Conservation (phyloP, 1,140 invertebrate genomes). For the Zaprionus kolodkinae region DNA sequence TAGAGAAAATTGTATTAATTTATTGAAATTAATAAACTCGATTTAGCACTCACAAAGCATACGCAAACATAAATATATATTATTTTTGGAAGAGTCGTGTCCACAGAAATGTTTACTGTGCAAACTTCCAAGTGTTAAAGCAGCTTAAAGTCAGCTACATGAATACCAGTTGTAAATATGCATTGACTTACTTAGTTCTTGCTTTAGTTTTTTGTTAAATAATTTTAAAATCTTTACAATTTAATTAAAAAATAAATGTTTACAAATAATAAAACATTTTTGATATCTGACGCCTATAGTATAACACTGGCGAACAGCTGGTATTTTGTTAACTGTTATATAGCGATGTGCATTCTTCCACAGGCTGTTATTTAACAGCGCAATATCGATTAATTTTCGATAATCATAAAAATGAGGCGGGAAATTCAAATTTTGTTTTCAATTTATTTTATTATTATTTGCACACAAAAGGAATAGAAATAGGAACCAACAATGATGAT, state of each 20-base stretch:
- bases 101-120: neutral
- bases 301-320: neutral
- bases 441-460: constrained; percentile 34
- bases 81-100: neutral
- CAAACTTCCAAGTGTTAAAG: neutral
- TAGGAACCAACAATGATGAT: constrained; percentile 51
- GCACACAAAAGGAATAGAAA: constrained; percentile 19
- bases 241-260: neutral
- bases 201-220: neutral
- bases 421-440: neutral
- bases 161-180: neutral
- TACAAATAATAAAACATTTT: neutral
- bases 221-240: neutral
- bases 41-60: neutral
- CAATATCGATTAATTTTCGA: neutral
- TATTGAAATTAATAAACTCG: neutral
- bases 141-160: neutral
- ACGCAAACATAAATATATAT: neutral
- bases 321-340: neutral
- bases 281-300: neutral
- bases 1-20: neutral
- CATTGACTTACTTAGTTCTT: neutral
- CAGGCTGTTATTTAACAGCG: neutral
- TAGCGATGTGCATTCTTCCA: neutral
- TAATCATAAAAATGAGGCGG: neutral